Evolutionary conservation across 2,797 vertebrate species (phyloP).

Genomic region (Eupleurogrammus muticus): DNA sequence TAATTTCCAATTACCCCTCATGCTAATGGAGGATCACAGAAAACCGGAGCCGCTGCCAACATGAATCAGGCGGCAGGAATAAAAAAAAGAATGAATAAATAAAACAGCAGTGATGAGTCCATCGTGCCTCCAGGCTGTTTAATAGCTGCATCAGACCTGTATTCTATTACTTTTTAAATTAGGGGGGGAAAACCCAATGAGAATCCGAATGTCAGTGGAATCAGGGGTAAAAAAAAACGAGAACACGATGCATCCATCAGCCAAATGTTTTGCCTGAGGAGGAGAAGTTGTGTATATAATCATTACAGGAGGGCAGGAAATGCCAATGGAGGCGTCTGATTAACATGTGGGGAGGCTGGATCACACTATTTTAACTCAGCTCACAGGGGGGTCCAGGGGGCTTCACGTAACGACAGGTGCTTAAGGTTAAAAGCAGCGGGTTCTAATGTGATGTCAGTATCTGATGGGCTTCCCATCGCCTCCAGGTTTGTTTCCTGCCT

Average conservation of each 20-base stretch:
- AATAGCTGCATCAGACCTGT: constrained; percentile 5
- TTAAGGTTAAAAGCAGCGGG: neutral
- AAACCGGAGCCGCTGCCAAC: constrained; percentile 33
- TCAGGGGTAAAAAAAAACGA: neutral
- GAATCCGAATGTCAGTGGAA: constrained; percentile 12
- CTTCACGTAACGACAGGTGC: neutral
- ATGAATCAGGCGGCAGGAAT: constrained; percentile 14
- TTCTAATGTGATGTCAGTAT: neutral
- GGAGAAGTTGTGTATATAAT: neutral
- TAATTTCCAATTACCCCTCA: constrained; percentile 32
- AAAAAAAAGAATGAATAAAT: too few species aligned
- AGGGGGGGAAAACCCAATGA: constrained; percentile 4
- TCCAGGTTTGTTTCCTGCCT: neutral
- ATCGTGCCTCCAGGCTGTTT: constrained; percentile 15
- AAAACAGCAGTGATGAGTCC: too few species aligned
- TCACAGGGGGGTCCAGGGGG: neutral
- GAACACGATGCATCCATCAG: constrained; percentile 1
- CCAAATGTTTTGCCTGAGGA: constrained; percentile 7
- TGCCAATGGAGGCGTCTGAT: constrained; percentile 4
- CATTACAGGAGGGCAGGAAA: neutral
- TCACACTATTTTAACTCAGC: neutral
- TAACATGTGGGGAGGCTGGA: neutral
- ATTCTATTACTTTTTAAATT: constrained; percentile 16
- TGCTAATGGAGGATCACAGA: constrained; percentile 10
- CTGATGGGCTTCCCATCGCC: neutral